These are phyloP conservation scores for Cheilosia variabilis DNA, from an alignment of 2,888 invertebrate species.

Conservation along the genomic window DNA sequence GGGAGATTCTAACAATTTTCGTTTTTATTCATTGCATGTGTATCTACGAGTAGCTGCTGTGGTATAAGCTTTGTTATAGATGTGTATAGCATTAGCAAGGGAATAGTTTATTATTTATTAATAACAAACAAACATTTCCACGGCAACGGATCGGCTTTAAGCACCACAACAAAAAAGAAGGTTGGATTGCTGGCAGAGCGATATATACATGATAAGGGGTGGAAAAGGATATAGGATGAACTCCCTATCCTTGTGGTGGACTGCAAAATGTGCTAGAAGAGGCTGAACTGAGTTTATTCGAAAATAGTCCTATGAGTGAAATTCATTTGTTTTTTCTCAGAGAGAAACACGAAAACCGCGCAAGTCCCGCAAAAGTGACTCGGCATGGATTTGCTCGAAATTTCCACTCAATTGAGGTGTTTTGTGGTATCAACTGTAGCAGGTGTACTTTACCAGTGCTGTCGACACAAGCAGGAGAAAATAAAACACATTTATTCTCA, in stretches of 20 bases:
- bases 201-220: conserved; percentile 10
- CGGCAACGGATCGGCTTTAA: conserved; percentile 65
- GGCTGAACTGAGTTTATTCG: neutral
- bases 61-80: too few species aligned
- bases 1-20: conserved; percentile 25
- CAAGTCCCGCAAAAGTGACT: conserved; percentile 24
- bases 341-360: conserved; percentile 14
- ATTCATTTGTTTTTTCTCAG: neutral
- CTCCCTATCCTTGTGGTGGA: conserved; percentile 6
- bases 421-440: conserved; percentile 16
- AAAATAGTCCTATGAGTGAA: neutral
- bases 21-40: neutral
- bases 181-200: conserved; percentile 4
- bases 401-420: conserved; percentile 47
- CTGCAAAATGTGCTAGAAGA: neutral
- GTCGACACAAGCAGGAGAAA: conserved; percentile 10
- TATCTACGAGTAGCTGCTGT: neutral
- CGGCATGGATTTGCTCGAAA: conserved; percentile 13
- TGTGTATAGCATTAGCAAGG: conserved; percentile 9
- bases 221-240: conserved; percentile 9
- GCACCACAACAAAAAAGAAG: conserved; percentile 60
- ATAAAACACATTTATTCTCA: neutral
- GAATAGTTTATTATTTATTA: conserved; percentile 72
- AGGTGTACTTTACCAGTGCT: conserved; percentile 37
- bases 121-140: conserved; percentile 71